Conservation (phyloP, 2,888 invertebrate species). For the Fragum sueziense region DNA sequence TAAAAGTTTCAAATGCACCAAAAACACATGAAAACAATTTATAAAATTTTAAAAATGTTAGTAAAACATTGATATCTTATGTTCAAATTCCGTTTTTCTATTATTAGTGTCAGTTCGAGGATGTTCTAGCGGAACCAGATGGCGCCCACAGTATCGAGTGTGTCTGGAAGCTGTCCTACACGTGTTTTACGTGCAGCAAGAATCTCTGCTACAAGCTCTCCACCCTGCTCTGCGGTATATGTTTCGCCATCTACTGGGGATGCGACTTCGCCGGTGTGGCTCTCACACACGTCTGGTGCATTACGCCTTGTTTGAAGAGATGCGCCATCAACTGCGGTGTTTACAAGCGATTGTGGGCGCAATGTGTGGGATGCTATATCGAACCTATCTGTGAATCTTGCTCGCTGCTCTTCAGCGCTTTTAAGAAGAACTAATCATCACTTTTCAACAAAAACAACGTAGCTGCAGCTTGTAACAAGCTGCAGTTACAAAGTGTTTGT, state of each 20-base stretch:
- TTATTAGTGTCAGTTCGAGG: slow-evolving; percentile 74
- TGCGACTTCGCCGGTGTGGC: slow-evolving; percentile 84
- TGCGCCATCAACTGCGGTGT: slow-evolving; percentile 85
- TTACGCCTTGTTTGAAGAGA: slow-evolving; percentile 86
- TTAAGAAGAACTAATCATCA: slow-evolving; percentile 47
- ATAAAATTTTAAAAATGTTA: too few species aligned
- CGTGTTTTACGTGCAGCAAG: slow-evolving; percentile 86
- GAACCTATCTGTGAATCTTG: slow-evolving; percentile 69
- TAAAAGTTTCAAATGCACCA: too few species aligned
- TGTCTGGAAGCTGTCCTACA: slow-evolving; percentile 87
- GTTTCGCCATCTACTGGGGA: slow-evolving; percentile 86
- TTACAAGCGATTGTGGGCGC: slow-evolving; percentile 81
- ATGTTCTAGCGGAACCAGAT: slow-evolving; percentile 72
- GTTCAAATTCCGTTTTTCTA: neutral
- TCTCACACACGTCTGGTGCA: slow-evolving; percentile 87
- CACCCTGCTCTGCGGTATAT: slow-evolving; percentile 87
- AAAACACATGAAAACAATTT: too few species aligned
- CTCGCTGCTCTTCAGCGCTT: slow-evolving; percentile 64
- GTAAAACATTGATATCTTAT: too few species aligned
- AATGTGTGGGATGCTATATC: slow-evolving; percentile 83
- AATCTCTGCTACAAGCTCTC: slow-evolving; percentile 88
- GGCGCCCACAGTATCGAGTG: slow-evolving; percentile 84
- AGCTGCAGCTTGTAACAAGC: too few species aligned
- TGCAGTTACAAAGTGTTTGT: too few species aligned
- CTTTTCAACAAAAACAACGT: too few species aligned